Base-by-base conservation (phyloP, 2,888 invertebrate genomes). In the Linnaemya tessellans region DNA sequence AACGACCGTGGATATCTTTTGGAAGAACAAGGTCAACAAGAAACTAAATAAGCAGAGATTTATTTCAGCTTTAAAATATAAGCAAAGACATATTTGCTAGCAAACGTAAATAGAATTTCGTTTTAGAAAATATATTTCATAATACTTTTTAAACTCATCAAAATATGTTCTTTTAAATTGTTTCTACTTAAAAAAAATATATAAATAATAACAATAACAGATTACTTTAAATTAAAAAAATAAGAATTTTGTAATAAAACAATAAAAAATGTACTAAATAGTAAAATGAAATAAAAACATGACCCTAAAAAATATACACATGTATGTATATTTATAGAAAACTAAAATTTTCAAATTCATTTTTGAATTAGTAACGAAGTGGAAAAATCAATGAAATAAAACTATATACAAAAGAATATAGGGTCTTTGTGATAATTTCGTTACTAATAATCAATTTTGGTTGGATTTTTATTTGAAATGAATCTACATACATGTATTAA, bases 11-110 rank as follows among this genome's bases (percentile, higher is more conserved):
- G 62, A 22, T 75, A 70, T 70, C 46, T 22, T 77, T 75, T 68
- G 60, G 74, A 67, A 56, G 46, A 56, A 77, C 80, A 84, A 84
- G 84, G 84, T 68, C 58, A 80, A 77, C 84, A 60, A 80, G 80
- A 80, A 80, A 60, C 77, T 84, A 25, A 73, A 84, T 65, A 49
- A 60, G 35, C 20, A 71, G 25, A 64, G n/a, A n/a, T n/a, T n/a
- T n/a, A n/a, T n/a, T 49, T 60, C 20, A 80, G 49, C 46, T 78
- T 73, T 73, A 10, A 20, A 74, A 41, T 68, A 56, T 46, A 54
- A 30, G 62, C 49, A 67, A 62, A 58, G 54, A 49, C 30, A 25
- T 7, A 74, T 49, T 38, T 58, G 13, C 58, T 65, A 43, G 30
- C 56, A 74, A 49, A 46, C 20, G n/a, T 51, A 43, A 22, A 60